These are phyloP conservation scores for Cheilosia pagana DNA, from an alignment of 2,888 invertebrate species.

Conservation along the genomic window DNA sequence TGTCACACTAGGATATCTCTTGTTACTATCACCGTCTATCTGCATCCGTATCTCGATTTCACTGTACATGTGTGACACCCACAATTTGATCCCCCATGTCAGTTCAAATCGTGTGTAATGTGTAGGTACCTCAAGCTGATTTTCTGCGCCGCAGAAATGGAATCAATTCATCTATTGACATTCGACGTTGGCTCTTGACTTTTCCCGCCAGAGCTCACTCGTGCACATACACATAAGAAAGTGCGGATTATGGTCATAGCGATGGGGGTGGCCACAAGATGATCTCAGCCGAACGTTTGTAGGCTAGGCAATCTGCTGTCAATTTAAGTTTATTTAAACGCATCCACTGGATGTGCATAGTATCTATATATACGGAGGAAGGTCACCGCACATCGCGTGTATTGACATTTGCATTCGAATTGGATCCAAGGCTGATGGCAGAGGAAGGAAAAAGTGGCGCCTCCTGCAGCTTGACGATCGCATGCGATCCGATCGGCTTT, in stretches of 20 bases:
- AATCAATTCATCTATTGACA: slow-evolving; percentile 61
- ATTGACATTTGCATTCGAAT: slow-evolving; percentile 56
- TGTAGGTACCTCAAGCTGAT: slow-evolving; percentile 11
- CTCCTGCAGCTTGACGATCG: slow-evolving; percentile 35
- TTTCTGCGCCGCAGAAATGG: slow-evolving; percentile 32
- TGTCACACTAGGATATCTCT: slow-evolving; percentile 51
- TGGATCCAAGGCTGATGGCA: slow-evolving; percentile 25
- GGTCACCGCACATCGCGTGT: slow-evolving; percentile 52
- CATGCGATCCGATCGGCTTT: slow-evolving; percentile 9
- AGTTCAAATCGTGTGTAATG: slow-evolving; percentile 29
- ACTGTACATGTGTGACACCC: slow-evolving; percentile 9
- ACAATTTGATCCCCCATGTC: slow-evolving; percentile 17
- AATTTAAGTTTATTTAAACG: slow-evolving; percentile 48
- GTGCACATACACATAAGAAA: slow-evolving; percentile 19
- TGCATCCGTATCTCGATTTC: slow-evolving; percentile 26
- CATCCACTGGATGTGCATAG: slow-evolving; percentile 25
- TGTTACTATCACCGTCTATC: slow-evolving; percentile 21
- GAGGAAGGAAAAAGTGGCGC: slow-evolving; percentile 53
- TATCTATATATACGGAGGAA: slow-evolving; percentile 17
- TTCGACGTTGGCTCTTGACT: slow-evolving; percentile 58
- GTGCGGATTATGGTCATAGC: slow-evolving; percentile 44
- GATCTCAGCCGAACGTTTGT: slow-evolving; percentile 30
- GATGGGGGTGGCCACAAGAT: slow-evolving; percentile 59
- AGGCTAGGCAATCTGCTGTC: slow-evolving; percentile 46
- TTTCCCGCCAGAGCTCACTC: not conserved